Base-by-base conservation (phyloP, 2,888 invertebrate species). In the Muscina levida region DNA sequence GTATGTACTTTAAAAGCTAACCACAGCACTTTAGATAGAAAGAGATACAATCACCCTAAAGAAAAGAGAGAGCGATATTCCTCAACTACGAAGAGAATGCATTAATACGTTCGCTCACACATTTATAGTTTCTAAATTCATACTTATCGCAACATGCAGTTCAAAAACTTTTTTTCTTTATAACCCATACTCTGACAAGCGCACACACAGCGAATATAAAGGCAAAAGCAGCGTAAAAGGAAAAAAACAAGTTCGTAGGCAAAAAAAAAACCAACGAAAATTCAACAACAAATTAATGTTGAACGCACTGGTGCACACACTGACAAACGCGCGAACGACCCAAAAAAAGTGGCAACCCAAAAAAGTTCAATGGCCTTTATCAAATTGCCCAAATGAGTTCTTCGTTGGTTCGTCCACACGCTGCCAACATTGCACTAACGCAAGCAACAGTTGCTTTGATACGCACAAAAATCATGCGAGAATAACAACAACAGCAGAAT, bases 131-230 rank as follows among this genome's bases (percentile, higher is more conserved):
- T 68, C 71, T 72, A 77, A 81, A 77, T 81, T 81, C 81, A 81
- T 81, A 81, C 81, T 81, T 77, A 81, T 81, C 81, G 81, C 77
- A 81, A 81, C 62, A 77, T 81, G 81, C 81, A 81, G 77, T 77
- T 73, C 19, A 62, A 19, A 13, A 42, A 62, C 17, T 13, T 13
- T 13, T n/a, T n/a, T n/a, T n/a, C n/a, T n/a, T n/a, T 15, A 59
- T 39, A 39, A 59, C 37, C 31, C 31, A 59, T 39, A n/a, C 39
- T 51, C 39, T n/a, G 24, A 26, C 31, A 31, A 31, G 56, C n/a
- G 22, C 15, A 51, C 44, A 66, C n/a, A 19, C 22, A 56, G 26
- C 57, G 6, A n/a, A 31, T 48, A 19, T 6, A 44, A 56, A 56
- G 42, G 13, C 62, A 42, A 2, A 17, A 37, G 19, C 31, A 62